Evolutionary conservation across 2,888 invertebrate species (phyloP).

Genomic region (Bursaphelenchus okinawaensis): DNA sequence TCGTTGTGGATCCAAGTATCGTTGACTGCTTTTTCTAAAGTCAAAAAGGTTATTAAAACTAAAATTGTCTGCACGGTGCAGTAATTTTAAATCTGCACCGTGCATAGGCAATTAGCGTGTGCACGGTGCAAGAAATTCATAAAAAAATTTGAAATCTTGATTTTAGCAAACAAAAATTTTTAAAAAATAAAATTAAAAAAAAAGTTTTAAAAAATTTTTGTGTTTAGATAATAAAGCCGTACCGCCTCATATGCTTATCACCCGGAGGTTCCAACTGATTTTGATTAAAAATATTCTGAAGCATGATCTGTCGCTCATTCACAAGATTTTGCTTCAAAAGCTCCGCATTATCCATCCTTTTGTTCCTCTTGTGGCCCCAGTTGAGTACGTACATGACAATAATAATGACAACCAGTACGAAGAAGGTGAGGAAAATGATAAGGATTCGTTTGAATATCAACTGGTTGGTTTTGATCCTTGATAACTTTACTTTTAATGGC

Average conservation of each 20-base stretch:
- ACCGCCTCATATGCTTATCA: background rate
- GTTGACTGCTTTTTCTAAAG: background rate
- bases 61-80: too few species aligned
- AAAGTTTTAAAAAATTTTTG: background rate
- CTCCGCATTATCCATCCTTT: background rate
- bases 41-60: too few species aligned
- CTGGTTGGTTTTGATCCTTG: constrained; percentile 6
- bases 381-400: constrained; percentile 17
- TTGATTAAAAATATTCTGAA: background rate
- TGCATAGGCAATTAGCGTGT: too few species aligned
- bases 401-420: constrained; percentile 15
- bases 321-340: background rate
- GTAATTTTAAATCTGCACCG: too few species aligned
- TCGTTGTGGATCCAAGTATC: constrained; percentile 9
- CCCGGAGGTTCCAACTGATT: background rate
- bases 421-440: constrained; percentile 4
- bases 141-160: too few species aligned
- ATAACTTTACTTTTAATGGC: constrained; percentile 26
- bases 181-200: too few species aligned
- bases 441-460: constrained; percentile 6
- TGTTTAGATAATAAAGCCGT: background rate
- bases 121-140: too few species aligned
- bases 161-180: too few species aligned
- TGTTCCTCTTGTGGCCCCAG: constrained; percentile 17
- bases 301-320: background rate